Evolutionary conservation across 2,888 invertebrate species (phyloP).

Genomic region (Eulithis testata): DNA sequence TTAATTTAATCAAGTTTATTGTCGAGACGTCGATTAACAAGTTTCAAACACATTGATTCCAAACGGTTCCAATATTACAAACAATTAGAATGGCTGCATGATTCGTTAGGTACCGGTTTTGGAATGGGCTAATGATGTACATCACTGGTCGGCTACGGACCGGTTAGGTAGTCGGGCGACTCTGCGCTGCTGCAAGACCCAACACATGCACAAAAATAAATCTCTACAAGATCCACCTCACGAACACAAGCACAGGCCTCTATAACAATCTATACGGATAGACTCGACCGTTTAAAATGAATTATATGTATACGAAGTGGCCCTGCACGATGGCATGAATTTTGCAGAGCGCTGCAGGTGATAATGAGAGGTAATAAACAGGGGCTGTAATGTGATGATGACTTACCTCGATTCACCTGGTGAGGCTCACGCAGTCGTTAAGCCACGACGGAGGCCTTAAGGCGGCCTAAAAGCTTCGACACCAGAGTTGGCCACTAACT

Average conservation of each 20-base stretch:
- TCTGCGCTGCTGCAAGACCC: slow-evolving; percentile 43
- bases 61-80: slow-evolving; percentile 33
- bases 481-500: too few species aligned
- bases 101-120: slow-evolving; percentile 62
- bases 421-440: too few species aligned
- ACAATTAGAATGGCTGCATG: slow-evolving; percentile 38
- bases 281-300: slow-evolving; percentile 32
- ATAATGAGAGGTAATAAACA: slow-evolving; percentile 34
- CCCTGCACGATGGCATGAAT: slow-evolving; percentile 39
- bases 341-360: slow-evolving; percentile 36
- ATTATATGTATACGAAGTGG: slow-evolving; percentile 36
- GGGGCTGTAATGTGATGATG: background rate
- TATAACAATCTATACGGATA: slow-evolving; percentile 14
- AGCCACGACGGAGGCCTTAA: too few species aligned
- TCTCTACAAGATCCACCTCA: slow-evolving; percentile 35
- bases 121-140: slow-evolving; percentile 65
- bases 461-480: too few species aligned
- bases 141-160: slow-evolving; percentile 64
- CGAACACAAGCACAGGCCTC: slow-evolving; percentile 24
- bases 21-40: slow-evolving; percentile 24
- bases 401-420: too few species aligned
- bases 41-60: slow-evolving; percentile 26
- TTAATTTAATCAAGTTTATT: slow-evolving; percentile 29
- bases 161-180: slow-evolving; percentile 64
- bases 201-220: slow-evolving; percentile 50